Evolutionary conservation across 2,113 vertebrate species (phyloP), one percentile per base, ranked within the genome.

Genomic region (Cricetomys ansorgei): DNA sequence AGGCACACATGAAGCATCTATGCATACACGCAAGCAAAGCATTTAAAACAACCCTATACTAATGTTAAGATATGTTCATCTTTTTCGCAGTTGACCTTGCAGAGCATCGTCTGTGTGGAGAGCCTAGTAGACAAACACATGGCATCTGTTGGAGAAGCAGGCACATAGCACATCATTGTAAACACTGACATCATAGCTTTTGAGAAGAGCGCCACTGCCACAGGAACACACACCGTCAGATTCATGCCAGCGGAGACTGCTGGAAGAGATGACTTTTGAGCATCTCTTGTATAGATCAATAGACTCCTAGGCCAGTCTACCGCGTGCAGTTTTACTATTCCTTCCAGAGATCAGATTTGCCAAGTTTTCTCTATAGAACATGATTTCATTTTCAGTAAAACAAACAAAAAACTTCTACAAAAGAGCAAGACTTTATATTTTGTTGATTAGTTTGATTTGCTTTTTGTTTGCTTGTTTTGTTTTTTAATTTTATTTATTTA

Each of bases 341-440:
- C 67, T 73, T 84, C 0, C 31, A 79, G 80, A 94, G 89, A 37
- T 70, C 21, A 43, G 40, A 21, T 53, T 43, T 95, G 37, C 75
- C 57, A 64, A 0, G 45, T 59, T 45, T 88, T 90, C 89, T 53
- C 31, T 88, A 19, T 27, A 70, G 4, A 62, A 69, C 91, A 84
- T 91, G 57, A 50, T 89, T 80, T 92, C 29, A 53, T 81, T 73
- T 5, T 93, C 91, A 83, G 21, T 12, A 43, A 83, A 83, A 83
- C 57, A 84, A 40, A 7, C 48, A 65, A 91, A 83, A 55, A 93
- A 43, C 12, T 80, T 76, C 29, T 85, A 40, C 25, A 65, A 43
- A 86, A 37, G 59, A 93, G 67, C 5, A 79, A 55, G 11, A 9
- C 48, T 87, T 53, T 69, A 62, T 34, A 13, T 11, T 86, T 65